Conservation (phyloP, 2,888 invertebrate genomes). For the Teleiodes luculella region DNA sequence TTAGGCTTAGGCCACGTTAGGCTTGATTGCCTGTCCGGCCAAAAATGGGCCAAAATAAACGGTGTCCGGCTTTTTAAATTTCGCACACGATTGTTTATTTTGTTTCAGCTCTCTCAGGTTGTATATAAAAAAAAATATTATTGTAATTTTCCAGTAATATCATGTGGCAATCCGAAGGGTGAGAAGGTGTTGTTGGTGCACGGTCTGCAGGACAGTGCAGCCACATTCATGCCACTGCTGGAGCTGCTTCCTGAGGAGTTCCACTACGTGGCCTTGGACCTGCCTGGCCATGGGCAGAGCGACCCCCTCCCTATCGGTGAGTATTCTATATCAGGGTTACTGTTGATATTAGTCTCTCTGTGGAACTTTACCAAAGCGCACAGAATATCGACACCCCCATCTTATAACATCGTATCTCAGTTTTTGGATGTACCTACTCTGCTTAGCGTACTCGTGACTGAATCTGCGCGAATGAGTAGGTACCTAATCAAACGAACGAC, state of each 20-base stretch:
- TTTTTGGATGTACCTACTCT: too few species aligned
- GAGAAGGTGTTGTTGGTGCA: conserved; percentile 78
- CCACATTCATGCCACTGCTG: conserved; percentile 77
- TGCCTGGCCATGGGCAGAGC: conserved; percentile 81
- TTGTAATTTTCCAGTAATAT: conserved; percentile 63
- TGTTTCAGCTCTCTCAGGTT: not conserved
- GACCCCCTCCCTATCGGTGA: conserved; percentile 70
- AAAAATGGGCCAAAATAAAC: too few species aligned
- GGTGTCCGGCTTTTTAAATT: too few species aligned
- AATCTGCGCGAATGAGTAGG: too few species aligned
- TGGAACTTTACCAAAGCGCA: not conserved
- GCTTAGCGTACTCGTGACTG: too few species aligned
- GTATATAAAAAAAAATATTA: not conserved
- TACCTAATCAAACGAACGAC: too few species aligned
- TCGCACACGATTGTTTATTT: too few species aligned
- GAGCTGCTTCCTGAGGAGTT: conserved; percentile 63
- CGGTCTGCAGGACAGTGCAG: conserved; percentile 81
- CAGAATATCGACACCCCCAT: not conserved
- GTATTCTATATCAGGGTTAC: not conserved
- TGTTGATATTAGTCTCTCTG: too few species aligned
- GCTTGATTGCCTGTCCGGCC: too few species aligned
- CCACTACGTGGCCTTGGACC: conserved; percentile 65
- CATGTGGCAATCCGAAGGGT: conserved; percentile 74
- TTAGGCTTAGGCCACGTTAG: too few species aligned
- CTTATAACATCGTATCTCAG: too few species aligned